These are phyloP conservation scores for Melanotus villosus DNA, from an alignment of 2,888 invertebrate genomes.

Conservation along the genomic window DNA sequence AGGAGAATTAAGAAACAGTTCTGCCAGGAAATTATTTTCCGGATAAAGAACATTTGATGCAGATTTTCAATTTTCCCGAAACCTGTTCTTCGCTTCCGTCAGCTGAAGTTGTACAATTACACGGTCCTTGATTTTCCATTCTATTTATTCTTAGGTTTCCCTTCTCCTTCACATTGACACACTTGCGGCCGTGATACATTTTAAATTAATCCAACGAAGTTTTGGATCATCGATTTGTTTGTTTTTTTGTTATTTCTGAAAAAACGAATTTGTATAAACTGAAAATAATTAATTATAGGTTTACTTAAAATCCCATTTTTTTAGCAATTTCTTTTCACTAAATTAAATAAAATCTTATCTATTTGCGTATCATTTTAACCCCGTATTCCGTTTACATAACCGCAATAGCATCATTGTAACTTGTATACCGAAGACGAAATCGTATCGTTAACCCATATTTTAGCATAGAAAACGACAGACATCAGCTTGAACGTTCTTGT, in stretches of 20 bases:
- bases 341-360: too few species aligned
- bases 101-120: constrained; percentile 36
- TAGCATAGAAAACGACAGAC: too few species aligned
- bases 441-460: too few species aligned
- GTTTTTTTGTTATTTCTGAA: background rate
- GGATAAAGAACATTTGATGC: constrained; percentile 4
- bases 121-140: constrained; percentile 37
- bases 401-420: too few species aligned
- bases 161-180: constrained; percentile 20
- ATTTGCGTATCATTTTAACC: too few species aligned
- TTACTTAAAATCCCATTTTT: too few species aligned
- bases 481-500: too few species aligned
- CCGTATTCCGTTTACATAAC: too few species aligned
- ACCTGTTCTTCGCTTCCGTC: constrained; percentile 23
- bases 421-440: too few species aligned
- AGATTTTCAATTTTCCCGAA: constrained; percentile 30
- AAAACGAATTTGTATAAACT: too few species aligned
- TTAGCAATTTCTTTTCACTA: too few species aligned
- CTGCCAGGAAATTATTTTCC: background rate
- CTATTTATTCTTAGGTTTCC: constrained; percentile 30
- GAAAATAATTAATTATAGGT: too few species aligned
- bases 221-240: background rate
- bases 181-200: constrained; percentile 30
- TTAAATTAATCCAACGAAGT: constrained; percentile 8
- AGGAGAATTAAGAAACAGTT: background rate